Evolutionary conservation across 2,797 vertebrate species (phyloP), one percentile per base, ranked within the genome.

Genomic region (Thripadectes ignobilis): DNA sequence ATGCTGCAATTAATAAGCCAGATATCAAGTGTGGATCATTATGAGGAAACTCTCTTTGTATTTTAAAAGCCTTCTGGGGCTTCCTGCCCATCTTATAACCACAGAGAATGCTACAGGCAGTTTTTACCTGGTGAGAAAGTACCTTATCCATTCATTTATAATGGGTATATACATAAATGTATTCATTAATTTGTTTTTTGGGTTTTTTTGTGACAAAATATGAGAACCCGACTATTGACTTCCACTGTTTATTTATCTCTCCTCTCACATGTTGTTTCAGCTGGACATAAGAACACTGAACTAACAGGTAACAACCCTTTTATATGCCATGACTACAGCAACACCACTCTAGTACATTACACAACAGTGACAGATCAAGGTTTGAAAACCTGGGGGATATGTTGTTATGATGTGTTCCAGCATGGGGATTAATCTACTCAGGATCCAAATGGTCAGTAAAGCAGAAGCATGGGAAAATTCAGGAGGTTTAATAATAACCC

Each of bases 41-140:
- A 80, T 77, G 48, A 76, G 81, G 93, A 93, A 89, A 91, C 51
- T 93, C 82, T 69, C 62, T 88, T 91, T 96, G 58, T 88, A 66
- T 93, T 92, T 93, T 68, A 84, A 68, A 68, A 80, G 36, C 54
- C 45, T 90, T 90, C 29, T 63, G 62, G 39, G 57, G 34, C 57
- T 95, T 91, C 32, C 88, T 93, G 41, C 41, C 52, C 39, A 26
- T 85, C 58, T 86, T 91, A 19, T 38, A 78, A 84, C n/a, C 41
- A 75, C 22, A 58, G 65, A 78, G 39, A 68, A 75, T 69, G 24
- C 8, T 30, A 85, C 23, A 82, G 62, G 36, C 21, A 59, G 20
- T 80, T 89, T 94, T 89, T 74, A 51, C 62, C 32, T 45, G 12
- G 10, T 85, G 62, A 89, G 30, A 85, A 91, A 61, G 32, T 63